Evolutionary conservation across 2,113 vertebrate species (phyloP).

Genomic region (Thalassarche chlororhynchos): DNA sequence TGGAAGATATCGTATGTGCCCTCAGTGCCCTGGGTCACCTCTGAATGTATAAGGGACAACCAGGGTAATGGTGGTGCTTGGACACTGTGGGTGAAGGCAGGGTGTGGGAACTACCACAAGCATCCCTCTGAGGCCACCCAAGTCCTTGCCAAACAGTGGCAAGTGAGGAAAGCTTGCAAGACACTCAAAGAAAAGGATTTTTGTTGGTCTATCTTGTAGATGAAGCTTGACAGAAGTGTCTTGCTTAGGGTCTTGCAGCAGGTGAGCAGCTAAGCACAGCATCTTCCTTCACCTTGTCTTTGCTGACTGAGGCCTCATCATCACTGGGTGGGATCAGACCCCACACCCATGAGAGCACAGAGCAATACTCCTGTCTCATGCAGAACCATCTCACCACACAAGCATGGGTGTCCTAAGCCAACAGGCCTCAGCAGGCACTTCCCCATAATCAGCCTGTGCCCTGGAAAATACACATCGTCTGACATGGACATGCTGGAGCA

Average conservation of each 20-base stretch:
- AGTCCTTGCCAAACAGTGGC: not conserved
- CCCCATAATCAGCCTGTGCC: not conserved
- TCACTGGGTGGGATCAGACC: not conserved
- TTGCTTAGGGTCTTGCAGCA: not conserved
- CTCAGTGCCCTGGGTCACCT: not conserved
- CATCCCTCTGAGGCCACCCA: not conserved
- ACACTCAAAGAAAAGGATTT: not conserved
- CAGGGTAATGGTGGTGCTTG: not conserved
- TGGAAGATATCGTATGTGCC: accelerated
- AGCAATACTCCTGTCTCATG: accelerated
- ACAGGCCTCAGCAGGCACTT: not conserved
- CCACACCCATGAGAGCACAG: accelerated
- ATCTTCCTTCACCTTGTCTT: not conserved
- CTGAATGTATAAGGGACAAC: not conserved
- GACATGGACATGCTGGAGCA: not conserved
- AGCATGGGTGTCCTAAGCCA: not conserved
- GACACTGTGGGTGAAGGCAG: not conserved
- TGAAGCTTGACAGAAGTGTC: not conserved
- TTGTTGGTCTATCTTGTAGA: not conserved
- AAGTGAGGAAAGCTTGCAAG: not conserved
- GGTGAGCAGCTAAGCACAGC: not conserved
- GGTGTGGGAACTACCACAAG: accelerated
- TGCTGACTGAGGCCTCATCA: not conserved
- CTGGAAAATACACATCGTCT: accelerated
- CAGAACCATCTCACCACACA: not conserved